Conservation (phyloP, 1,140 invertebrate species). For the Alviniconcha marisindica region DNA sequence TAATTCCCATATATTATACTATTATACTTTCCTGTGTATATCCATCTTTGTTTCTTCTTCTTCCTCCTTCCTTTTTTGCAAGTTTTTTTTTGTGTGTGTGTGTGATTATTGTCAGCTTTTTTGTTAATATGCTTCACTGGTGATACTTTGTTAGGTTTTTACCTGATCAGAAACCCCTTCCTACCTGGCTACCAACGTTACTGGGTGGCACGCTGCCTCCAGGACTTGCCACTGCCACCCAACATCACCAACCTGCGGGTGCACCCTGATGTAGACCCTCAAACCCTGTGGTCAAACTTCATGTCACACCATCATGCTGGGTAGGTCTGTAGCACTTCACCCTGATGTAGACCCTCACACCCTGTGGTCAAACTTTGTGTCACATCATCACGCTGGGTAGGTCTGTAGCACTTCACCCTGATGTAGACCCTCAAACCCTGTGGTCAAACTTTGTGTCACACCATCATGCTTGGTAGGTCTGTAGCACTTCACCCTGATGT, state of each 20-base stretch:
- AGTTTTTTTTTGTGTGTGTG: background rate
- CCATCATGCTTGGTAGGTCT: background rate
- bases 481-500: background rate
- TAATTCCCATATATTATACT: no score
- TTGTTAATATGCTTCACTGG: background rate
- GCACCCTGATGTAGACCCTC: constrained; percentile 69
- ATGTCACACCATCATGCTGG: background rate
- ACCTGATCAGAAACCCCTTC: constrained; percentile 92
- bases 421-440: constrained; percentile 42
- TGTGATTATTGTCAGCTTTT: background rate
- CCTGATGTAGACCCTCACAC: constrained; percentile 26
- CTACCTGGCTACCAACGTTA: constrained; percentile 84
- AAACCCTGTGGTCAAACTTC: constrained; percentile 58
- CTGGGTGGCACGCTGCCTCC: constrained; percentile 88
- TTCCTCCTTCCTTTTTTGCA: background rate
- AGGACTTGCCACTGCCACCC: constrained; percentile 86
- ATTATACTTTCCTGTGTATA: no score
- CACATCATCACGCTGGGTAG: background rate
- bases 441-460: constrained; percentile 54
- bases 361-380: constrained; percentile 57
- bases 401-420: background rate
- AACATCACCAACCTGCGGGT: constrained; percentile 87
- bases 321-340: background rate
- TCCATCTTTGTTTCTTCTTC: background rate
- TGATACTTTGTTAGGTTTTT: constrained; percentile 79